phyloP scores from a whole-genome alignment of 2,113 vertebrate genomes.

The Trogon surrucura region DNA sequence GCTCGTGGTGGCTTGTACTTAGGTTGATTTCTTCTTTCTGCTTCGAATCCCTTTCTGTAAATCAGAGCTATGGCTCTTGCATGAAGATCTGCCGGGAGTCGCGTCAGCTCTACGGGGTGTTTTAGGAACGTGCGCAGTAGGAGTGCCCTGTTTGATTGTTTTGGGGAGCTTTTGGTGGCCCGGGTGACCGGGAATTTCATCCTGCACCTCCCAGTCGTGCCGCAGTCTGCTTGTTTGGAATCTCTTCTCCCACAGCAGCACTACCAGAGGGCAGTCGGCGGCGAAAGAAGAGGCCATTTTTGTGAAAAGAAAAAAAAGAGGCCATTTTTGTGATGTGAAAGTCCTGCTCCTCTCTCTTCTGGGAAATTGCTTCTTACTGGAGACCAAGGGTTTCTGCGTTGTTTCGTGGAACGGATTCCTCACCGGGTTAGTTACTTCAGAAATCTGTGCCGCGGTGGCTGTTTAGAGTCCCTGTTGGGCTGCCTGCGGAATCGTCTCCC shows the following conservation, averaged over 20 bases:
- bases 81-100: neutral
- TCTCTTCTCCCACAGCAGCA: neutral
- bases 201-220: accelerated
- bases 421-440: neutral
- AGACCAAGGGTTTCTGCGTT: neutral
- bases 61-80: neutral
- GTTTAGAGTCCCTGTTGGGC: neutral
- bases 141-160: neutral
- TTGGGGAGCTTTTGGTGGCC: neutral
- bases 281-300: accelerated
- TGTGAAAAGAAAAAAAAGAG: neutral
- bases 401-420: neutral
- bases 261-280: neutral
- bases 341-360: neutral
- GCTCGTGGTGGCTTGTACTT: neutral
- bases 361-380: neutral
- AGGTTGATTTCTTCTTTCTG: neutral
- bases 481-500: neutral
- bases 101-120: neutral
- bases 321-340: neutral
- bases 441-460: neutral
- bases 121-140: neutral
- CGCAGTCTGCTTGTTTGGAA: neutral
- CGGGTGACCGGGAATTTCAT: neutral
- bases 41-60: neutral